Evolutionary conservation across 1,140 invertebrate genomes (phyloP), one percentile per base, ranked within the genome.

Genomic region (Leguminivora glycinivorella): DNA sequence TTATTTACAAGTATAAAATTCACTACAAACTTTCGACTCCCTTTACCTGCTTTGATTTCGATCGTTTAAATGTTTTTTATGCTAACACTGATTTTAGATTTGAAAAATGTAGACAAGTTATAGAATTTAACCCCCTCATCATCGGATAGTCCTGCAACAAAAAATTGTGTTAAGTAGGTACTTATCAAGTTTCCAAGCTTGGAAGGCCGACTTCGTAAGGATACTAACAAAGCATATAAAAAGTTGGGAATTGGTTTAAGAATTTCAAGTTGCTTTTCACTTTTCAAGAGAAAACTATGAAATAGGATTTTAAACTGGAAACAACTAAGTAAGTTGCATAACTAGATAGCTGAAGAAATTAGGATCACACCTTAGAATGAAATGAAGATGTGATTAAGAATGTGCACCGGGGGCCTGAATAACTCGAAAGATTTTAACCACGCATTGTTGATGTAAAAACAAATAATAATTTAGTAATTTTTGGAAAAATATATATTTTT

Each of bases 1-100:
- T 79, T 88, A 88, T 89, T 81, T 89, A 89, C 85, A 88, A 80
- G 84, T 88, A 89, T 84, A 88, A 87, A 87, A 89, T 82, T 82
- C 81, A 86, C 85, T 89, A 89, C 87, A 70, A 29, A 63, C 29
- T 29, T 75, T 72, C 73, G 80, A 83, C 69, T 78, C 77, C 83
- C 58, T 76, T 78, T 75, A 78, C 76, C 74, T 75, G 75, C 82
- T 74, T 77, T 74, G 75, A 80, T 81, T 79, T 69, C 52, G 40
- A 72, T 74, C 82, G 75, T 76, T 68, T 34, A 66, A 67, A 70
- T 43, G 34, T 70, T 63, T 60, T n/a, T 22, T 38, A 71, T 56
- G 38, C 71, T 72, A 72, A 83, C 85, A 87, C 83, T 78, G 82
- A 85, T 72, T 82, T 78, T 76, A 79, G 56, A 75, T 75, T 68